phyloP scores from a whole-genome alignment of 2,113 vertebrate genomes.

The Anser cygnoides region DNA sequence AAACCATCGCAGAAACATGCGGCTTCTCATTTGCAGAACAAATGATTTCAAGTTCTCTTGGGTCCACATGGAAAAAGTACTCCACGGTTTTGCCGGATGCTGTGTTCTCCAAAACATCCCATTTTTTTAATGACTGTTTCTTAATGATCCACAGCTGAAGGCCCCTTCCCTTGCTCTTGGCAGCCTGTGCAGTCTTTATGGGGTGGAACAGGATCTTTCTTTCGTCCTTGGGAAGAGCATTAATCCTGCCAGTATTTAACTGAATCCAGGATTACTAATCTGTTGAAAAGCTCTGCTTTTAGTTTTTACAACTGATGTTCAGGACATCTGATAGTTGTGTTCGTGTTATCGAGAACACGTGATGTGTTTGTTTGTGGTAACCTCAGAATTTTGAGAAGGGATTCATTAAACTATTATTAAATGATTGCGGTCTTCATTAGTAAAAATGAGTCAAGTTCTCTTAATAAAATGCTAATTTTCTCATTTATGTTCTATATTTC shows the following conservation, averaged over 20 bases:
- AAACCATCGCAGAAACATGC: background rate
- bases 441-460: slow-evolving; percentile 28
- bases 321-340: background rate
- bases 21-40: slow-evolving; percentile 27
- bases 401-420: background rate
- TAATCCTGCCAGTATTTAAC: slow-evolving; percentile 40
- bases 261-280: slow-evolving; percentile 32
- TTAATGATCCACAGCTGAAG: slow-evolving; percentile 50
- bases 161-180: slow-evolving; percentile 29
- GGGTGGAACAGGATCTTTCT: slow-evolving; percentile 29
- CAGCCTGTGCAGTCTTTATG: background rate
- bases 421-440: rapidly evolving
- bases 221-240: background rate
- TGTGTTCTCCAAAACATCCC: slow-evolving; percentile 13
- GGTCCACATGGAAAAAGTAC: background rate
- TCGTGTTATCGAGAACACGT: background rate
- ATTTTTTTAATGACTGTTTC: background rate
- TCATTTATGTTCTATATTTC: background rate
- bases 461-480: slow-evolving; percentile 45
- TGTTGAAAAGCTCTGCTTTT: slow-evolving; percentile 10
- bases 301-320: background rate
- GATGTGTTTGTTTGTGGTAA: background rate
- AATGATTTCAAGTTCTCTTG: slow-evolving; percentile 14
- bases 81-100: background rate
- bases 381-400: background rate